Conservation (phyloP, 1,140 invertebrate species). For the Hypsibius dujardini region DNA sequence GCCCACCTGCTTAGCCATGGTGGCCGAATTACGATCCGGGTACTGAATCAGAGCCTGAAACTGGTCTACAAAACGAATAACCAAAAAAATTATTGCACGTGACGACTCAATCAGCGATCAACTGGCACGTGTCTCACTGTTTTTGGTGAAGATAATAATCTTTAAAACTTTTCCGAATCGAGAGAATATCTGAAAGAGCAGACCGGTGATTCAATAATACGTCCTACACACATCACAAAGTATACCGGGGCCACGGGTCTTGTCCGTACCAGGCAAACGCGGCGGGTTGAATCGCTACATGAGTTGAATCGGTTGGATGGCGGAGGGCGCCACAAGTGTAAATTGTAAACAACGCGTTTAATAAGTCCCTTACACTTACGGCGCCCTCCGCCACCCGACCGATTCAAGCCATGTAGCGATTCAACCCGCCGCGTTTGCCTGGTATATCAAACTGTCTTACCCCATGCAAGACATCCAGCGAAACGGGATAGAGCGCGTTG, state of each 20-base stretch:
- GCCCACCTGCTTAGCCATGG: constrained; percentile 71
- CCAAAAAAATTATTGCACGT: not conserved
- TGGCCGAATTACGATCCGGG: constrained; percentile 81
- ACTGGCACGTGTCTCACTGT: constrained; percentile 54
- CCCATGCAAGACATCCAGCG: constrained; percentile 82
- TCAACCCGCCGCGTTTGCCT: too few relatives aligned
- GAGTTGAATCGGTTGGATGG: too few relatives aligned
- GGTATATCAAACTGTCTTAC: constrained; percentile 34
- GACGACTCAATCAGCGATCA: constrained; percentile 19
- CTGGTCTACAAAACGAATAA: constrained; percentile 50
- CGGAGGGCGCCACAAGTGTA: too few relatives aligned
- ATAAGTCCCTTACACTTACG: too few relatives aligned
- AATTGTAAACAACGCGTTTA: too few relatives aligned
- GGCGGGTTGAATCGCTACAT: too few relatives aligned
- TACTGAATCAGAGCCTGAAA: constrained; percentile 99
- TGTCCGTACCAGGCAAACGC: too few relatives aligned
- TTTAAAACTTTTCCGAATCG: constrained; percentile 92
- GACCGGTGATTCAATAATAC: too few relatives aligned
- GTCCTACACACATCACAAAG: too few relatives aligned
- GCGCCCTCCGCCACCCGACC: too few relatives aligned
- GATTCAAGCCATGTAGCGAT: too few relatives aligned
- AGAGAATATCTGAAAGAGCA: constrained; percentile 36
- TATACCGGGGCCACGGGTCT: too few relatives aligned
- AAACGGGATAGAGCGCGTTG: constrained; percentile 93
- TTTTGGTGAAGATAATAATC: constrained; percentile 70